Percentiles rank a stretch among this genome's conserved stretches.
Evolutionary conservation across 2,888 invertebrate species (phyloP).

Genomic region (Periphyllus acericola): DNA sequence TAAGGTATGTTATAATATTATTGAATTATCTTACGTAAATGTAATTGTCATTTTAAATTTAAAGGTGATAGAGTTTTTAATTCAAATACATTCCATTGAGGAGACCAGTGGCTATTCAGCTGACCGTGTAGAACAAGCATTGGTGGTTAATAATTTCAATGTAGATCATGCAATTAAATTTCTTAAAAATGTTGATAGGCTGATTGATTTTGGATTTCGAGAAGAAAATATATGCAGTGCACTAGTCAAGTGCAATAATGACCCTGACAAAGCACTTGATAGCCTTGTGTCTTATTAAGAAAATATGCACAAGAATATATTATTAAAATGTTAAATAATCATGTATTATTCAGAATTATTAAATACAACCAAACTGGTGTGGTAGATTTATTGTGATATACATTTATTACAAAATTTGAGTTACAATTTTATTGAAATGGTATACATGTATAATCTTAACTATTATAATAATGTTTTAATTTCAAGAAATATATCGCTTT

Average conservation of each 20-base stretch:
- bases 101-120: slow-evolving; percentile 68
- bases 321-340: slow-evolving; percentile 23
- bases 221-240: slow-evolving; percentile 80
- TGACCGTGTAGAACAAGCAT: slow-evolving; percentile 69
- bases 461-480: slow-evolving; percentile 11
- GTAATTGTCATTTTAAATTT: slow-evolving; percentile 64
- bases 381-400: slow-evolving; percentile 39
- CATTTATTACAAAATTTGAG: slow-evolving; percentile 23
- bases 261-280: slow-evolving; percentile 87
- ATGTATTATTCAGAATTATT: slow-evolving; percentile 17
- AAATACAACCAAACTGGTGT: slow-evolving; percentile 11
- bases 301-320: background rate
- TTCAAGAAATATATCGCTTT: slow-evolving; percentile 17
- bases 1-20: slow-evolving; percentile 72
- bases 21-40: background rate
- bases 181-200: slow-evolving; percentile 73
- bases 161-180: slow-evolving; percentile 68
- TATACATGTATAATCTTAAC: slow-evolving; percentile 48
- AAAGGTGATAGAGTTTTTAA: slow-evolving; percentile 84
- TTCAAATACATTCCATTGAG: slow-evolving; percentile 72
- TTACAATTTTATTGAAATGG: slow-evolving; percentile 36
- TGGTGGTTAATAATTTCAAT: slow-evolving; percentile 68
- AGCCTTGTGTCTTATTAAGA: slow-evolving; percentile 77
- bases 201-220: slow-evolving; percentile 84
- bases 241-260: slow-evolving; percentile 80